phyloP scores from a whole-genome alignment of 2,888 invertebrate genomes.

The Perizoma flavofasciatum region DNA sequence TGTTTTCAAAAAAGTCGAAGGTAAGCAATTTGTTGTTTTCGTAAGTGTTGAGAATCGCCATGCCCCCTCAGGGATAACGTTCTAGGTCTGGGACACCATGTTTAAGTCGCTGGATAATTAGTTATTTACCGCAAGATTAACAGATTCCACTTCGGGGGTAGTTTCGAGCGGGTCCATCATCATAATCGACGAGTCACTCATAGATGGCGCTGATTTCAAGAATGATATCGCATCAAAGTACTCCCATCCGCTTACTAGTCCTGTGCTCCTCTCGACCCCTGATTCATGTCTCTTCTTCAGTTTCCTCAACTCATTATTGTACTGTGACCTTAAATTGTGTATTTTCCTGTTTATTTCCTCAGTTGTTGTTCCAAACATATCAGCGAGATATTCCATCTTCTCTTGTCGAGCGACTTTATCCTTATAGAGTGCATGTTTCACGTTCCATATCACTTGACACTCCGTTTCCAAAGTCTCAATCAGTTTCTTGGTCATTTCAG shows the following conservation, averaged over 20 bases:
- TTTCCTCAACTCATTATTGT: conserved; percentile 73
- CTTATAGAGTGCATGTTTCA: conserved; percentile 61
- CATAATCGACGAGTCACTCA: conserved; percentile 31
- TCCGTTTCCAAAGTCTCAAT: conserved; percentile 67
- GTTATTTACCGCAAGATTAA: conserved; percentile 66
- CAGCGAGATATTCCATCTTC: conserved; percentile 66
- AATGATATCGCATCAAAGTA: conserved; percentile 74
- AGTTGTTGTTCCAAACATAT: conserved; percentile 61
- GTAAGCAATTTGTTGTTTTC: too few relatives aligned
- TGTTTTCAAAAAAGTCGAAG: too few relatives aligned
- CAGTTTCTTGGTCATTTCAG: conserved; percentile 66
- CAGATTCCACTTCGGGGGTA: conserved; percentile 51
- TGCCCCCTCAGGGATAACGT: too few relatives aligned
- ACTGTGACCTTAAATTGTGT: conserved; percentile 74
- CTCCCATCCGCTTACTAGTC: conserved; percentile 66
- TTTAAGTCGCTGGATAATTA: too few relatives aligned
- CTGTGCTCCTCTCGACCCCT: conserved; percentile 40
- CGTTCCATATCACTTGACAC: conserved; percentile 71
- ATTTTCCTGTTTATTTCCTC: conserved; percentile 74
- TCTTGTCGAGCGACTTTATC: conserved; percentile 58
- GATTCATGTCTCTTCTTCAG: conserved; percentile 60
- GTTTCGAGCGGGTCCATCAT: conserved; percentile 56
- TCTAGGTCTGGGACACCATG: too few relatives aligned
- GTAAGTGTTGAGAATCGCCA: too few relatives aligned
- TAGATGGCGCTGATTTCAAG: conserved; percentile 53